These are phyloP conservation scores for Myzus persicae DNA, from an alignment of 1,140 invertebrate genomes.

Conservation along the genomic window DNA sequence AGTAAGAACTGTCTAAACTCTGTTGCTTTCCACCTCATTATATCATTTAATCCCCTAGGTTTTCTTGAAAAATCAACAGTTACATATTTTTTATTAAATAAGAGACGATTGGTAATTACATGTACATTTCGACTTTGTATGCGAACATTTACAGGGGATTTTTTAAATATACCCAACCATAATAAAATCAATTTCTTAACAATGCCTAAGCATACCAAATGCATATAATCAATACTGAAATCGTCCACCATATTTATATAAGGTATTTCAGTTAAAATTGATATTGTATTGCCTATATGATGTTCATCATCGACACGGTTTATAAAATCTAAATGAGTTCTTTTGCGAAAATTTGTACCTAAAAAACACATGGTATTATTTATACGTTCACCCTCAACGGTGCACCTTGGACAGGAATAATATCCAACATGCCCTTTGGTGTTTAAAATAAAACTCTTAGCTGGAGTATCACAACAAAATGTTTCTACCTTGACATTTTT, in stretches of 20 bases:
- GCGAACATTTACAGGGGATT: not conserved
- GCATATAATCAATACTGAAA: conserved; percentile 29
- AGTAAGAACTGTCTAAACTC: conserved; percentile 3
- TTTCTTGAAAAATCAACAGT: not conserved
- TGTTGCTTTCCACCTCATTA: conserved; percentile 2
- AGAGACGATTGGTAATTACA: not conserved
- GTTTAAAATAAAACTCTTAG: conserved; percentile 2
- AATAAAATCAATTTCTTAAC: conserved; percentile 15
- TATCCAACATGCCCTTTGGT: conserved; percentile 11
- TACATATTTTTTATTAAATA: not conserved
- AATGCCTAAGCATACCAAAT: conserved; percentile 8
- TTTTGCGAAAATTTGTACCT: not conserved
- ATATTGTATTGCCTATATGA: not conserved
- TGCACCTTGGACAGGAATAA: not conserved
- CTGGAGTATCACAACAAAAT: conserved; percentile 15
- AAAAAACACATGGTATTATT: not conserved
- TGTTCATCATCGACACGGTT: not conserved
- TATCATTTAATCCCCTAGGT: not conserved
- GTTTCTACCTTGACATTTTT: not conserved
- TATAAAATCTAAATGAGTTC: conserved; percentile 9
- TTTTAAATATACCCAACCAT: not conserved
- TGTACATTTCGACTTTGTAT: not conserved
- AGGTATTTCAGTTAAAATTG: not conserved
- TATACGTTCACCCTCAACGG: not conserved
- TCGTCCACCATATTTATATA: not conserved